Evolutionary conservation across 2,797 vertebrate species (phyloP).

Genomic region (Alauda arvensis): DNA sequence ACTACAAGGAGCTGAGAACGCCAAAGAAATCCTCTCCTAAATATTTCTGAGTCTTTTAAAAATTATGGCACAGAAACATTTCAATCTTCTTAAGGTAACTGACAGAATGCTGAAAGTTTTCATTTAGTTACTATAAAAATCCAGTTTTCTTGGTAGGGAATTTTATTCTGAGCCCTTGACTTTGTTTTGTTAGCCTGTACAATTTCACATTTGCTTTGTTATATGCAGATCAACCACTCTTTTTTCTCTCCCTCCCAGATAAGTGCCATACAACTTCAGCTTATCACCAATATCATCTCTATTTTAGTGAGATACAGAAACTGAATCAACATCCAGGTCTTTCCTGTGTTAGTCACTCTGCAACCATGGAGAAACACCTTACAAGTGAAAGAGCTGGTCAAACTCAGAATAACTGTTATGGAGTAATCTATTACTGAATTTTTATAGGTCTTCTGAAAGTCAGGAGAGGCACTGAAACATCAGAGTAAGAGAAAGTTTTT

Average conservation of each 20-base stretch:
- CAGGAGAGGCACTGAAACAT: not conserved
- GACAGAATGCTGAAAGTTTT: not conserved
- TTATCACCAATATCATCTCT: not conserved
- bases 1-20: not conserved
- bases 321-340: fast-evolving
- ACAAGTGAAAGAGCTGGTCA: not conserved
- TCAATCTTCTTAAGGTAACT: not conserved
- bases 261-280: not conserved
- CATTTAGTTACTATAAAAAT: not conserved
- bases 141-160: not conserved
- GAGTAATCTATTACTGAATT: not conserved
- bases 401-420: not conserved
- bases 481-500: not conserved
- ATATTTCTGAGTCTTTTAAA: not conserved
- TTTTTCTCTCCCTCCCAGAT: not conserved
- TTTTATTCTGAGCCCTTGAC: not conserved
- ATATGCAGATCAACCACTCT: not conserved
- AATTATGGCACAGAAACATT: not conserved
- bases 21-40: not conserved
- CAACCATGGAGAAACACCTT: not conserved
- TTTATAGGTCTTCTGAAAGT: not conserved
- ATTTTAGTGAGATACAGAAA: not conserved
- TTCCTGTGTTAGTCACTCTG: not conserved
- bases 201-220: not conserved
- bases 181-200: not conserved